These are phyloP conservation scores for Chrysogorgia sp. DNA, from an alignment of 92 coral and sea anemone genomes.

Conservation along the genomic window DNA sequence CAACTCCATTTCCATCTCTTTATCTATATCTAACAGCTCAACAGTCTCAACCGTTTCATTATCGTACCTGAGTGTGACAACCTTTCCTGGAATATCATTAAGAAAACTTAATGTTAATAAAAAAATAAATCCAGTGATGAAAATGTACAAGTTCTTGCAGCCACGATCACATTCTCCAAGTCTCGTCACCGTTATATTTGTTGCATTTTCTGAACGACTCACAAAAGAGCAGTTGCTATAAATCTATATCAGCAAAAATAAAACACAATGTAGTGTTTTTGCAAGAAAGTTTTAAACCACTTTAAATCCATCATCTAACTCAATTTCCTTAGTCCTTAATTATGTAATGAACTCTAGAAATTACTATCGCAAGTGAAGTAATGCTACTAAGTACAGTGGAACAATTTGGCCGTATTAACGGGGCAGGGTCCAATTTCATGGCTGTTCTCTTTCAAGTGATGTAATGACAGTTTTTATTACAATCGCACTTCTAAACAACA, in stretches of 20 bases:
- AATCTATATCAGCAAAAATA: slow-evolving; percentile 40
- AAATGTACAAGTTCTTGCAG: slow-evolving; percentile 77
- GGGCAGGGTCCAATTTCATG: too few species aligned
- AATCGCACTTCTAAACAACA: too few species aligned
- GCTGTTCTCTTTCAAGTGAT: too few species aligned
- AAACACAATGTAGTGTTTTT: neutral
- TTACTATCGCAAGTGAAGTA: too few species aligned
- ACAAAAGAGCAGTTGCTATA: slow-evolving; percentile 77
- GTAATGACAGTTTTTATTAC: too few species aligned
- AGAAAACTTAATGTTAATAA: slow-evolving; percentile 76
- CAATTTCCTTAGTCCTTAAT: too few species aligned
- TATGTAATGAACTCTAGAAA: too few species aligned
- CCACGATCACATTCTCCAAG: slow-evolving; percentile 82
- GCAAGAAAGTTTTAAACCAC: neutral
- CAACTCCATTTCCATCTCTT: neutral
- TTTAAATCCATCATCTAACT: too few species aligned
- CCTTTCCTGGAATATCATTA: slow-evolving; percentile 82
- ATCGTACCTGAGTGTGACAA: slow-evolving; percentile 84
- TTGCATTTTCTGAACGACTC: slow-evolving; percentile 47
- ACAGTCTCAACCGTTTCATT: neutral
- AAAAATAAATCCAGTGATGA: slow-evolving; percentile 61
- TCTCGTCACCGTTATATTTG: slow-evolving; percentile 45
- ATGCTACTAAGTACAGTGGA: too few species aligned
- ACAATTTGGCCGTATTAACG: too few species aligned
- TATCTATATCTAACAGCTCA: neutral